Evolutionary conservation across 2,888 invertebrate species (phyloP), one percentile per base, ranked within the genome.

Genomic region (Pandemis corylana): DNA sequence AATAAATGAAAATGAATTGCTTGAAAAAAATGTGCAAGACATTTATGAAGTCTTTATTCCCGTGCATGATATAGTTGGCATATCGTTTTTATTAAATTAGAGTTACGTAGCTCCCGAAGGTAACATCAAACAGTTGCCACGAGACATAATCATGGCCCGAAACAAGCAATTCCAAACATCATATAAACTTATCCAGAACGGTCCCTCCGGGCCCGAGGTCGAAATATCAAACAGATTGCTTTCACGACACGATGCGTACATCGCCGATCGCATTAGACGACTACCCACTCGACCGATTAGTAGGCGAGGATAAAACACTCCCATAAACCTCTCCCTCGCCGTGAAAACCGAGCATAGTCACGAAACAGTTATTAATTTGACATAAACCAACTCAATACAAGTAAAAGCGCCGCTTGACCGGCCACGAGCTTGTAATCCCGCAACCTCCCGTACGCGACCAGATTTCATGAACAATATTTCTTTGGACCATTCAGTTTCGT

Each of bases 271-370:
- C 68, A 72, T 68, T 76, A 72, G 61, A 73, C 36, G 41, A n/a
- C 68, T 63, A 51, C 61, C 28, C 46, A 56, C 63, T 70, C 66
- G 59, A 66, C 42, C 66, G 71, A 71, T 70, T 67, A 75, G 62
- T 46, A 73, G 70, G 62, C 61, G 75, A 80, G 83, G 83, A 87
- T 84, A 84, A 80, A 80, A 78, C 79, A 83, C 83, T 84, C 79
- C 85, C 85, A 90, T 93, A 93, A 92, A 91, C 91, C 89, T 91
- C 90, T 88, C 90, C 91, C 86, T 83, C 83, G 82, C 78, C 84
- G 83, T 85, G 88, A 87, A 91, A 91, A 93, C 88, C 89, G 88
- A 90, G 88, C 84, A 87, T 82, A 84, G 92, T 90, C 93, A 93
- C 93, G 93, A 86, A 92, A 83, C 81, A 84, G 85, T 88, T 90